Conservation (phyloP, 1,140 invertebrate genomes). For the Saccostrea echinata region DNA sequence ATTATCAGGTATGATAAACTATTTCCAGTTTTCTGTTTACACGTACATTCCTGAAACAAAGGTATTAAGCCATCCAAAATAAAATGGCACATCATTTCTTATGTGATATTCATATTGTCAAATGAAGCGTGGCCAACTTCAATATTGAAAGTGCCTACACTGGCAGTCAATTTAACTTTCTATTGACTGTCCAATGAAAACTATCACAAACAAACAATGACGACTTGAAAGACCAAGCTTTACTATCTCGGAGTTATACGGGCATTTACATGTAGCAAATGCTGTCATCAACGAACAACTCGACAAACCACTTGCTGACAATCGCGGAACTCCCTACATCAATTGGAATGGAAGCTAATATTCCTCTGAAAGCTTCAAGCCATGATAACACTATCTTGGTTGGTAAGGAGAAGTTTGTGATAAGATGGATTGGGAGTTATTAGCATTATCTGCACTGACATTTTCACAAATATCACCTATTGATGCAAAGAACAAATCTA, state of each 20-base stretch:
- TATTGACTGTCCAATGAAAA: slow-evolving; percentile 40
- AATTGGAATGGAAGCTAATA: slow-evolving; percentile 33
- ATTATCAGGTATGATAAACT: slow-evolving; percentile 18
- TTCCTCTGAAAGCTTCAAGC: slow-evolving; percentile 10
- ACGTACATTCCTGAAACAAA: background rate
- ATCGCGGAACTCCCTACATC: background rate
- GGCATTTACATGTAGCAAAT: slow-evolving; percentile 24
- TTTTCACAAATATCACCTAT: slow-evolving; percentile 37
- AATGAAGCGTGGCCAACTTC: slow-evolving; percentile 26
- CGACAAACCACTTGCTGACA: background rate
- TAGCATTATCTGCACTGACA: slow-evolving; percentile 21
- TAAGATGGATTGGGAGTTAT: slow-evolving; percentile 4
- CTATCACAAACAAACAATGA: slow-evolving; percentile 47
- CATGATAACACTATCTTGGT: slow-evolving; percentile 40
- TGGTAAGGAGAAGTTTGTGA: slow-evolving; percentile 41
- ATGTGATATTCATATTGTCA: background rate
- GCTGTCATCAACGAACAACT: background rate
- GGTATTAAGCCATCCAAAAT: background rate
- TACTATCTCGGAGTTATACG: slow-evolving; percentile 15
- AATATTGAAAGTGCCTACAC: background rate
- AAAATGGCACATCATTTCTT: slow-evolving; percentile 25
- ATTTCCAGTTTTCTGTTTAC: background rate
- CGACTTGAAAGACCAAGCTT: slow-evolving; percentile 25
- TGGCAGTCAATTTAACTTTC: slow-evolving; percentile 33
- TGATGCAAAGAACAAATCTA: slow-evolving; percentile 30